Evolutionary conservation across 2,888 invertebrate species (phyloP), one percentile per base, ranked within the genome.

Genomic region (Acronicta alni): DNA sequence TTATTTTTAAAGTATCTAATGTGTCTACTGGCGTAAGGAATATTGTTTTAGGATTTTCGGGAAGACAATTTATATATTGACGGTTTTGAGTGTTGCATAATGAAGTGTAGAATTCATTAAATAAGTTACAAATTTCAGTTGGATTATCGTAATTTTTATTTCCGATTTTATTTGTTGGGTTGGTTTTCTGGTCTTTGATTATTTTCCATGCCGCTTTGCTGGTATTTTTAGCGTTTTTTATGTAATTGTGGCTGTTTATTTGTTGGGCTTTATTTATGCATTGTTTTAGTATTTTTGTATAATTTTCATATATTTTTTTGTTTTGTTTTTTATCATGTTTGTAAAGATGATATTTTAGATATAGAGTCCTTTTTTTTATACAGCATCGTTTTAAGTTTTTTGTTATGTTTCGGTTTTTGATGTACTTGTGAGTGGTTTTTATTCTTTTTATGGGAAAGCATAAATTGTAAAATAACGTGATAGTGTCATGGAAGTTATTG

Each of bases 381-480:
- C 57, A 57, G 18, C 49, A 57, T 20, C 32, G 9, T 45, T 57
- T 57, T 20, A 57, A 23, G 10, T 12, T 23, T 10, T 57, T 57
- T 9, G 51, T 35, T 17, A 57, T 16, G 1, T 26, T 4, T 16
- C 49, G n/a, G n/a, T 45, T 57, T 51, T 57, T 57, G n/a, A 32
- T 39, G 8, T 38, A 15, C 35, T 45, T 49, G 3, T 0, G 15
- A 14, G 35, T 47, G 41, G 5, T 23, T 52, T 44, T 52, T 8
- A 43, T 8, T 37, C 43, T 52, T 3, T 23, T 14, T 20, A 44
- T 35, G 10, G 47, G 48, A 16, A 55, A 55, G 37, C 55, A 55
- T 42, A 55, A 15, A 20, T 39, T 45, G 20, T 54, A 54, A 12
- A 54, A 39, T 2, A 47, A 32, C 1, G 17, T 55, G 7, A 54